Percentiles rank a stretch among this genome's conserved stretches.
Conservation (phyloP, 2,113 vertebrate genomes). For the Paradisaea rubra region DNA sequence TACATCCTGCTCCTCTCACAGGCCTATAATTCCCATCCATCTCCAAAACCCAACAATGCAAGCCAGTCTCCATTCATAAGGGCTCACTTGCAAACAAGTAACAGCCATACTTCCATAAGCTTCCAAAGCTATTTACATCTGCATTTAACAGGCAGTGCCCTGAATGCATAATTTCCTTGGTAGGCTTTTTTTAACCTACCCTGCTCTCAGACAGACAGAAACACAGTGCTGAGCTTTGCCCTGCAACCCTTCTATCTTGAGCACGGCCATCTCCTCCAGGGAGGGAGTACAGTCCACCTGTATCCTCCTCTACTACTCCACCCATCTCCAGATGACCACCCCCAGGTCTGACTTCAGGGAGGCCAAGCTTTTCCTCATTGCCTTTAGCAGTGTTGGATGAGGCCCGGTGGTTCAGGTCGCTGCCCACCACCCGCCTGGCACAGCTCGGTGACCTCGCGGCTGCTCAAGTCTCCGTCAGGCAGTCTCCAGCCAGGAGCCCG, state of each 20-base stretch:
- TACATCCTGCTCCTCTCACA: not conserved
- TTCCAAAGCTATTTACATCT: not conserved
- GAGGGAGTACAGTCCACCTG: fast-evolving
- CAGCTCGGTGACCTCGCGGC: fast-evolving
- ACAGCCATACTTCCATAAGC: not conserved
- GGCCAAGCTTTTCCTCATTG: not conserved
- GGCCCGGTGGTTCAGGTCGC: fast-evolving
- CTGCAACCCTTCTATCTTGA: not conserved
- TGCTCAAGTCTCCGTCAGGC: not conserved
- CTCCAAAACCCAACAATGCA: not conserved
- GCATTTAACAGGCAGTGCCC: not conserved
- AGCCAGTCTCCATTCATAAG: not conserved
- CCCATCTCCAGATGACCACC: not conserved
- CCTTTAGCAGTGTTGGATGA: not conserved
- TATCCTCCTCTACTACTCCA: not conserved
- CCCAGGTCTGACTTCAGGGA: not conserved
- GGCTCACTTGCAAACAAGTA: not conserved
- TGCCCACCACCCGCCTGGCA: not conserved
- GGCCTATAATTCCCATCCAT: not conserved
- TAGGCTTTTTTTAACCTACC: not conserved
- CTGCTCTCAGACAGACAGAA: not conserved
- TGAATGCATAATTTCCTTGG: not conserved
- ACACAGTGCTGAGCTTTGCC: not conserved
- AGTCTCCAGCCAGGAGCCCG: fast-evolving
- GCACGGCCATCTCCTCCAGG: fast-evolving